Conservation (phyloP, 2,797 vertebrate species). For the Eospalax fontanierii region DNA sequence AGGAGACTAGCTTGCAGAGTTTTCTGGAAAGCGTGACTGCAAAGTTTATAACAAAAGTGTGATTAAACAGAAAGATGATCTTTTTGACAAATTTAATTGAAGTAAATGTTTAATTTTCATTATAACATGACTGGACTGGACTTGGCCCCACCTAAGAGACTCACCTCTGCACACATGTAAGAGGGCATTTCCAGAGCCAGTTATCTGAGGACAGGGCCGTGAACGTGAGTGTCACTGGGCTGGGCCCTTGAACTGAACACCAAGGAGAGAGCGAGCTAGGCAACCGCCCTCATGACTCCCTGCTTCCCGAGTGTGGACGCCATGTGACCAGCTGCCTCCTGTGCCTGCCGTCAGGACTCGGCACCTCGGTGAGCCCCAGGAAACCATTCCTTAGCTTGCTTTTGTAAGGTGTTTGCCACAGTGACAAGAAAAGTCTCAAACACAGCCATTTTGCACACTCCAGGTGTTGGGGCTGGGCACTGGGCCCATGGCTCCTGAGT, state of each 20-base stretch:
- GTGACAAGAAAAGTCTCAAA: neutral
- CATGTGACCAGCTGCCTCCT: neutral
- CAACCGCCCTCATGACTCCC: neutral
- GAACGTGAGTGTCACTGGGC: neutral
- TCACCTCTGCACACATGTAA: neutral
- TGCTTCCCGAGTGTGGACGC: neutral
- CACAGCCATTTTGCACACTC: neutral
- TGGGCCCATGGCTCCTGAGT: fast-evolving
- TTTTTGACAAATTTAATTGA: conserved; percentile 43
- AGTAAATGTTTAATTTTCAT: neutral
- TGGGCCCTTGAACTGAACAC: neutral
- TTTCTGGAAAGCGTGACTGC: conserved; percentile 34
- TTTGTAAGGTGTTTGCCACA: neutral
- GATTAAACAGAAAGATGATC: neutral
- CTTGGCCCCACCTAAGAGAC: neutral
- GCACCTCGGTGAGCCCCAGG: neutral
- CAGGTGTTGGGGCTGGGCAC: neutral
- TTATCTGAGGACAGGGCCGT: neutral
- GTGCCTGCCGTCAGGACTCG: too few relatives aligned
- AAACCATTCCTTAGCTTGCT: neutral
- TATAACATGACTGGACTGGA: neutral
- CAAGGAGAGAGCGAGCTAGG: neutral
- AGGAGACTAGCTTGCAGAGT: neutral
- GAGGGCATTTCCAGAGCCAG: neutral
- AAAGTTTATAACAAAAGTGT: conserved; percentile 34